Evolutionary conservation across 2,113 vertebrate genomes (phyloP).

Genomic region (Psammodynastes pulverulentus): DNA sequence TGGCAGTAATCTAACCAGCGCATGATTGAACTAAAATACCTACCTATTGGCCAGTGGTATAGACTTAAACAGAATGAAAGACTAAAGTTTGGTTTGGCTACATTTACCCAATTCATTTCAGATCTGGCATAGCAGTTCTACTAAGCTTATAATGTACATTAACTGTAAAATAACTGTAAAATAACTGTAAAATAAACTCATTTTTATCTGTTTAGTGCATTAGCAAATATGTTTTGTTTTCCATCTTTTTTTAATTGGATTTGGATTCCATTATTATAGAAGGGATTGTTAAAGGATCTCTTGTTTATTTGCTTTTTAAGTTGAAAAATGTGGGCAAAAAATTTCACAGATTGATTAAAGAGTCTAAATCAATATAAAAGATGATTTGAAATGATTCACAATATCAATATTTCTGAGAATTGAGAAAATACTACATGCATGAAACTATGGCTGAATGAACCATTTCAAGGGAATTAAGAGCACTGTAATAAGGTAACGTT

Average conservation of each 20-base stretch:
- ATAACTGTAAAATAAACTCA: constrained; percentile 10
- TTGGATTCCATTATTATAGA: not conserved
- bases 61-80: not conserved
- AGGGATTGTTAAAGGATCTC: not conserved
- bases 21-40: constrained; percentile 9
- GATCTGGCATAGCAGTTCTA: not conserved
- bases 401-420: constrained; percentile 18
- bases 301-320: constrained; percentile 11
- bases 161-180: not conserved
- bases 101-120: constrained; percentile 1
- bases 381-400: constrained; percentile 21
- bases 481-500: constrained; percentile 8
- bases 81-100: not conserved
- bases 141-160: not conserved
- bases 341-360: constrained; percentile 45
- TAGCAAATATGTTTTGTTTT: not conserved
- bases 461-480: constrained; percentile 29
- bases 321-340: not conserved
- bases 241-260: not conserved
- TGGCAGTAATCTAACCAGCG: constrained; percentile 23
- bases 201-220: not conserved
- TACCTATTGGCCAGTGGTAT: not conserved
- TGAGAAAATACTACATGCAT: constrained; percentile 27
- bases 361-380: constrained; percentile 42
- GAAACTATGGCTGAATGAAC: constrained; percentile 8